phyloP scores from a whole-genome alignment of 2,113 vertebrate species.

The Tretioscincus oriximinensis region DNA sequence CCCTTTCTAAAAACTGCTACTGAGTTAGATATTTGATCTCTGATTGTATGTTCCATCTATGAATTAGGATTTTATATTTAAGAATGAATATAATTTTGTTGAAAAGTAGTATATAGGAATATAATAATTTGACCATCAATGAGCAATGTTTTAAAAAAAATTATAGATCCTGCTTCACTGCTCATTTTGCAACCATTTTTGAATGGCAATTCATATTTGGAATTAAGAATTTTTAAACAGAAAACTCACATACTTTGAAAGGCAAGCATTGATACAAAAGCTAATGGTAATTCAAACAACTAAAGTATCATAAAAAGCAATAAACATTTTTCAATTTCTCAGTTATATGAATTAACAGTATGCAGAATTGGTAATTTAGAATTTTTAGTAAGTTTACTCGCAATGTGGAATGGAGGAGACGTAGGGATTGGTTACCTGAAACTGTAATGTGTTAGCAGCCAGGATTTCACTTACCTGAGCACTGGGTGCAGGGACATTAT shows the following conservation, averaged over 20 bases:
- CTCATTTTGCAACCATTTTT: slow-evolving; percentile 21
- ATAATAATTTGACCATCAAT: not conserved
- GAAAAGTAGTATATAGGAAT: slow-evolving; percentile 37
- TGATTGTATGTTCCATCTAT: slow-evolving; percentile 64
- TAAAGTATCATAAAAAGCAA: not conserved
- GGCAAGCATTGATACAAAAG: not conserved
- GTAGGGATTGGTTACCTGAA: too few species aligned
- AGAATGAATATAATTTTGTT: slow-evolving; percentile 43
- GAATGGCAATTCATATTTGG: slow-evolving; percentile 42
- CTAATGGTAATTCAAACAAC: not conserved
- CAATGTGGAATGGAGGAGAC: not conserved
- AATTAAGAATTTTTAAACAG: slow-evolving; percentile 22
- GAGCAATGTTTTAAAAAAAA: slow-evolving; percentile 2
- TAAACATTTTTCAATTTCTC: not conserved
- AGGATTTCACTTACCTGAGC: too few species aligned
- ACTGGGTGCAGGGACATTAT: too few species aligned
- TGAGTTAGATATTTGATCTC: slow-evolving; percentile 75
- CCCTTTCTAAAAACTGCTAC: slow-evolving; percentile 55
- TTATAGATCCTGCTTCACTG: slow-evolving; percentile 16
- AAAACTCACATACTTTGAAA: not conserved
- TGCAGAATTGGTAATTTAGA: not conserved
- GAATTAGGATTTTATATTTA: slow-evolving; percentile 70
- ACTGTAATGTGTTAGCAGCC: not conserved
- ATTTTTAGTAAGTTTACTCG: not conserved
- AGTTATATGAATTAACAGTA: not conserved